Base-by-base conservation (phyloP, 2,797 vertebrate genomes). In the Semaprochilodus insignis region DNA sequence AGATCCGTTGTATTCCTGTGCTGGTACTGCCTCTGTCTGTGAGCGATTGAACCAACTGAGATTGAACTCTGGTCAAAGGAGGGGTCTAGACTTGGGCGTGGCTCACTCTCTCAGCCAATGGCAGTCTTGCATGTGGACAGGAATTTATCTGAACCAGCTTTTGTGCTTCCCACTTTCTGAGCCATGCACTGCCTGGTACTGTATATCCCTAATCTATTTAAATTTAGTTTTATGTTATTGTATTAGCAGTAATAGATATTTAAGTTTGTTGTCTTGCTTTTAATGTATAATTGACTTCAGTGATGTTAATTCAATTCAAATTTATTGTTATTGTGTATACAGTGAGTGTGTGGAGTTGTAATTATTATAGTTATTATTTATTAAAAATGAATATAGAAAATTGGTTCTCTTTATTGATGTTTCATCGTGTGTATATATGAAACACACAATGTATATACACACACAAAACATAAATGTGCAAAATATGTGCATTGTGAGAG, bases 21-120 rank as follows among this genome's bases (percentile, higher is more conserved):
- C 89, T 11, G 78, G 87, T 3, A 91, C 93, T 80, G 85, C 23
- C 27, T 44, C 51, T 1, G 83, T 93, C 73, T 83, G 87, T 25
- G 71, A 85, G 4, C 85, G 40, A 40, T 84, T 96, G 31, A 84
- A 90, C 71, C 84, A 75, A 13, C 88, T 90, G 1, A 92, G 95
- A 6, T 73, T 88, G 48, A 92, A 83, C 83, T 76, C 88, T 0
- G 81, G 86, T 27, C 88, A 93, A 25, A 91, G 92, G 78, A 86
- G 85, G 0, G 90, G 88, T 14, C 75, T 97, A 44, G 95, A 97
- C 66, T 31, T 97, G 54, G 94, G 93, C 48, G 91, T 90, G 17
- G 94, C 96, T 76, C 98, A 99, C 83, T 57, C 91, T 87, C 95
- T 96, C 86, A 96, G 97, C 92, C 97, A 99, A 85, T 99, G 98